Evolutionary conservation across 2,797 vertebrate genomes (phyloP), one percentile per base, ranked within the genome.

Genomic region (Nasua narica): DNA sequence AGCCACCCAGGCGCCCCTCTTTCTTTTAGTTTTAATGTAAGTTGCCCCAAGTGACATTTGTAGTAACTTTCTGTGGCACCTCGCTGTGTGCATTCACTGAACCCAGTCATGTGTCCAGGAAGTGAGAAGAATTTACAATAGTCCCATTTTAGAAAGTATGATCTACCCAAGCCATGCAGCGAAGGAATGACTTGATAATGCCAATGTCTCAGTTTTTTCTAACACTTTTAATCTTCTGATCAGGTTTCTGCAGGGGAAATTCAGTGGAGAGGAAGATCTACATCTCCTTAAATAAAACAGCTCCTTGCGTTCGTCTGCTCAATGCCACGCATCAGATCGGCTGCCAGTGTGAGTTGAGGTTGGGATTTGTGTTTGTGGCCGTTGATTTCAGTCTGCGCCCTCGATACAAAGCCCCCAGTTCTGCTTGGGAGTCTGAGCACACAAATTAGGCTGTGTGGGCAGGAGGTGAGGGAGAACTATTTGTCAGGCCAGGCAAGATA

Each of bases 281-380:
- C 91, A 98, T 99, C 60, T 89, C 98, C 1, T 98, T 99, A 72
- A 99, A 99, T 96, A 98, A 98, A 81, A 99, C 99, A 0, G 98
- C 99, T 0, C 99, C 99, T 0, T 99, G 99, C 60, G 99, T 99
- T 46, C 99, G 99, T 4, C 99, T 99, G 50, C 99, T 99, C 87
- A 99, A 99, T 16, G 99, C 99, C 88, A 99, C 99, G 2, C 99
- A 99, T 98, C 99, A 99, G 97, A 99, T 99, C 72, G 99, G 99
- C 97, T 99, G 99, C 98, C 99, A 99, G 97, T 99, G 99, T 99
- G 97, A 99, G 99, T 98, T 87, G 94, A 85, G n/a, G 18, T 86
- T 96, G 92, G 79, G 27, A 65, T 87, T 93, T 88, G 25, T 94
- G 76, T 96, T 89, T 83, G 21, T 96, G 85, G 29, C 15, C 32